Base-by-base conservation (phyloP, 1,140 invertebrate species). In the Ctenoplectra terminalis region DNA sequence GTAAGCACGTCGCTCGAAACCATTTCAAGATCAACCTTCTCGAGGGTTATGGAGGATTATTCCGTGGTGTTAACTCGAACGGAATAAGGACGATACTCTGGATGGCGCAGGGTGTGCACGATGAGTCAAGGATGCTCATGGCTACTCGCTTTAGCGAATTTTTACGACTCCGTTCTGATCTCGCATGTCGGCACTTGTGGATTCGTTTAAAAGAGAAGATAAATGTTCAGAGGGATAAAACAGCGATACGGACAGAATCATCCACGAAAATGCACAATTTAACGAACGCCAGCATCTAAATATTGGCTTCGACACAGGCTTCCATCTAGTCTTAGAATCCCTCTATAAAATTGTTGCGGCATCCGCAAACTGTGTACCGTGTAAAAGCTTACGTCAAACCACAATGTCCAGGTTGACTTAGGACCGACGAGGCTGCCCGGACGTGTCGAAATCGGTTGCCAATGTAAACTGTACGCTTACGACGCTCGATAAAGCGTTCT, bases 391-490 rank as follows among this genome's bases (percentile, higher is more conserved):
- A 40, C 60, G 50, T 50, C 40, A 66, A 60, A 50, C 71, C 48
- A 40, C 74, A 26, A 48, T 67, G 83, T 64, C 76, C 73, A 60
- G 72, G 83, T 80, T 88, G 86, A 85, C 83, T 88, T 88, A 88
- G 87, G 83, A 88, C 81, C 60, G 69, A 40, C 60, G 61, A 75
- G 78, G 61, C 73, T 52, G 84, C 67, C 81, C 40, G 75, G 60
- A 74, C 70, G 84, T 78, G 87, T 83, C 73, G 75, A 48, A 83
- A 88, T 86, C 84, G 72, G 74, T 34, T 48, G 81, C 81, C 70
- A 88, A 81, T 73, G 87, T 86, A 88, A 88, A 88, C 87, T 83
- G 69, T 54, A 58, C n/a, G 66, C 48, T 56, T 54, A 26, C 43
- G 58, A 48, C 81, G 75, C 52, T 56, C 56, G 70, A 77, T 77